Conservation (phyloP, 2,888 invertebrate species). For the Zele albiditarsus region DNA sequence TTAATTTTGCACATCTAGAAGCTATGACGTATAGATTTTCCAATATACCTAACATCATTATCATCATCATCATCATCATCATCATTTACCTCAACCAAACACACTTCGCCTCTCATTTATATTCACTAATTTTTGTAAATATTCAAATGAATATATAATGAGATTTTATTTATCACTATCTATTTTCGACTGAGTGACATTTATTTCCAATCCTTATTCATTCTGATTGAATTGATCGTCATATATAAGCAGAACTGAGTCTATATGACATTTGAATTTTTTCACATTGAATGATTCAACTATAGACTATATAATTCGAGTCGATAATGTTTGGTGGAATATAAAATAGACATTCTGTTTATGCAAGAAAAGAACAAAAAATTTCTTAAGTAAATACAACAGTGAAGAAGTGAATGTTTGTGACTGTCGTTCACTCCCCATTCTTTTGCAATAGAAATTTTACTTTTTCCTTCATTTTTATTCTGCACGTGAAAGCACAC, state of each 20-base stretch:
- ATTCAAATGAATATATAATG: neutral
- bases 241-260: neutral
- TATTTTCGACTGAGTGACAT: neutral
- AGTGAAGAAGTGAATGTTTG: neutral
- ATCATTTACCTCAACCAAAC: neutral
- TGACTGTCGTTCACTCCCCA: neutral
- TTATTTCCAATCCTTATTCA: neutral
- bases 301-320: neutral
- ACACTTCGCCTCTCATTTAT: neutral
- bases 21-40: neutral
- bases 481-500: neutral
- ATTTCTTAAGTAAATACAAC: neutral
- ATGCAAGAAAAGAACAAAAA: neutral
- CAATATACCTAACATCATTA: slow-evolving; percentile 1
- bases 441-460: neutral
- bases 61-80: slow-evolving; percentile 1
- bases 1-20: slow-evolving; percentile 35
- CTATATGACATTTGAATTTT: neutral
- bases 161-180: neutral
- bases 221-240: neutral
- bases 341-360: neutral
- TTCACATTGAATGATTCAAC: neutral
- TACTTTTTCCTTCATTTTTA: neutral
- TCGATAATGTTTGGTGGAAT: neutral
- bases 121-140: neutral